These are phyloP conservation scores for Smithornis capensis DNA, from an alignment of 2,113 vertebrate species.

Conservation along the genomic window DNA sequence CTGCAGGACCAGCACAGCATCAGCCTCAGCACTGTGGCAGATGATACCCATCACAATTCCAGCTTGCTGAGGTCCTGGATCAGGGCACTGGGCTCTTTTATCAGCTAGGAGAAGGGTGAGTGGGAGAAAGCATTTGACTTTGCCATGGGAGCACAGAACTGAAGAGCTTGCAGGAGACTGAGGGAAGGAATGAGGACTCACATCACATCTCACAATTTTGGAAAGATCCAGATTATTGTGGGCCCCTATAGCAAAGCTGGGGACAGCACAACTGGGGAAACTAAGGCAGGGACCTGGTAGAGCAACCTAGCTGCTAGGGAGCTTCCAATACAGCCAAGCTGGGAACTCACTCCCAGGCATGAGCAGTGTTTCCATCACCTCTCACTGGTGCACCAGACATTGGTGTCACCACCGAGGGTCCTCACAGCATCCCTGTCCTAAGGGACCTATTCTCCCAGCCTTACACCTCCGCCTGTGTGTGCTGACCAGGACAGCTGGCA, in stretches of 20 bases:
- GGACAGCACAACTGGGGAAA: background rate
- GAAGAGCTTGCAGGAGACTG: background rate
- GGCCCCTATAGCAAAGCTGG: background rate
- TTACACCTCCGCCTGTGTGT: rapidly evolving
- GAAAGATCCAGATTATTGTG: background rate
- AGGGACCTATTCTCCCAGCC: background rate
- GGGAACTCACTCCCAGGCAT: background rate
- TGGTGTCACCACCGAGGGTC: background rate
- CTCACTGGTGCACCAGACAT: background rate
- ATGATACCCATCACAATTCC: background rate
- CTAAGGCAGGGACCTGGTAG: background rate
- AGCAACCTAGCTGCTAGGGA: background rate
- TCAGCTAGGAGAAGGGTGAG: background rate
- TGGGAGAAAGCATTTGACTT: background rate
- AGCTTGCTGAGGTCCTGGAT: background rate
- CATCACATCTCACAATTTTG: background rate
- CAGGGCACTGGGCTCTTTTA: background rate
- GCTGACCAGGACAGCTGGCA: background rate
- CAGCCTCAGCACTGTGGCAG: background rate
- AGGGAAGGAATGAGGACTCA: background rate
- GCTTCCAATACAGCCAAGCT: background rate
- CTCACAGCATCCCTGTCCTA: background rate
- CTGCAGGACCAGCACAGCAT: background rate
- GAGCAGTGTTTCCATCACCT: background rate
- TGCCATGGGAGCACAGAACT: background rate